phyloP scores from a whole-genome alignment of 2,113 vertebrate species.

The Glaucidium brasilianum region DNA sequence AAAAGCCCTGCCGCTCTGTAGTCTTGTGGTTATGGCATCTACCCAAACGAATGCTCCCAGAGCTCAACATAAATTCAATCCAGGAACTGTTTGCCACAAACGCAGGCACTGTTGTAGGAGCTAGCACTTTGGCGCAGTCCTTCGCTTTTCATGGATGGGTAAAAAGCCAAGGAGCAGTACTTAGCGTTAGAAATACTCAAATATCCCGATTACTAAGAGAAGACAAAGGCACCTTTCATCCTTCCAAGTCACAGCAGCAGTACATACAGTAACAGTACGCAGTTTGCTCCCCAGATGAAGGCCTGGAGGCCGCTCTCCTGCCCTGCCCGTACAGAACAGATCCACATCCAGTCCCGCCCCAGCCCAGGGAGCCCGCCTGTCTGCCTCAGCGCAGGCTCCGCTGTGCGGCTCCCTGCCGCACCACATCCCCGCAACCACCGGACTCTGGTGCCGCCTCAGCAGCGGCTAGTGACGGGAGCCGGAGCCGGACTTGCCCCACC shows the following conservation, averaged over 20 bases:
- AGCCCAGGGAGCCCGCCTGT: not conserved
- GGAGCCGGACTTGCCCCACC: too few relatives aligned
- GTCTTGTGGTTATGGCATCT: accelerated
- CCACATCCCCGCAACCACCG: not conserved
- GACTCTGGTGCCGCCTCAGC: not conserved
- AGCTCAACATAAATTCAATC: accelerated
- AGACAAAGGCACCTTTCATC: accelerated
- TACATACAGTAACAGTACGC: too few relatives aligned
- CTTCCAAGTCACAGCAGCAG: not conserved
- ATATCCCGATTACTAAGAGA: accelerated
- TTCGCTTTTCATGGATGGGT: accelerated
- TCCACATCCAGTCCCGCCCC: accelerated
- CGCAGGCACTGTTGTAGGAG: accelerated
- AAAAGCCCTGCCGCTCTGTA: accelerated
- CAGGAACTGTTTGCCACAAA: accelerated
- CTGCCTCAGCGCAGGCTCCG: not conserved
- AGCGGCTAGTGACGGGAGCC: too few relatives aligned
- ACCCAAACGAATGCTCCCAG: accelerated
- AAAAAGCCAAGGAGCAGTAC: accelerated
- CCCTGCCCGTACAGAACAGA: not conserved
- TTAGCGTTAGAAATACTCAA: accelerated
- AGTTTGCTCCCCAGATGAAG: accelerated
- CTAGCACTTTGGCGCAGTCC: accelerated
- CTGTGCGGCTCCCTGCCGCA: not conserved
- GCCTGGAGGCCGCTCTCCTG: not conserved